Evolutionary conservation across 1,140 invertebrate genomes (phyloP).

Genomic region (Drosophila biarmipes): DNA sequence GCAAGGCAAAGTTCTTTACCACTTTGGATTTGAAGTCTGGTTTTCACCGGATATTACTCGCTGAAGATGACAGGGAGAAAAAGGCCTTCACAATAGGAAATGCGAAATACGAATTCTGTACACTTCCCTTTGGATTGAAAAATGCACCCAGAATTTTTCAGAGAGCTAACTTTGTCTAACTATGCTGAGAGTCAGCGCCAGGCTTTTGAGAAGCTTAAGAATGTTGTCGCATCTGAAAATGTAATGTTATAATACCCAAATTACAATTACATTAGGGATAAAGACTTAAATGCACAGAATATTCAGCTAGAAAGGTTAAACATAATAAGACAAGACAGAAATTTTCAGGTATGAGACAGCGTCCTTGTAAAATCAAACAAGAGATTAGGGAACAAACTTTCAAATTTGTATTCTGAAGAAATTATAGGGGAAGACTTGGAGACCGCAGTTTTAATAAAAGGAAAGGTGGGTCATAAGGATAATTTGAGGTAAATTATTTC

Average conservation of each 20-base stretch:
- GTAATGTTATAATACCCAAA: constrained; percentile 27
- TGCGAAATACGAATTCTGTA: too few relatives aligned
- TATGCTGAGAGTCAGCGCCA: neutral
- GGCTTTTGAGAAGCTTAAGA: neutral
- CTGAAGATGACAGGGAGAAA: too few relatives aligned
- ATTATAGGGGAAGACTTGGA: neutral
- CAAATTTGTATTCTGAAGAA: too few relatives aligned
- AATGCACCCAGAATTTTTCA: too few relatives aligned
- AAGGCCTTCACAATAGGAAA: too few relatives aligned
- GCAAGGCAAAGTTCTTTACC: too few relatives aligned
- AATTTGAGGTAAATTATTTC: neutral
- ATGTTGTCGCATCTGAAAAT: constrained; percentile 2
- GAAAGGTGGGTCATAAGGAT: neutral
- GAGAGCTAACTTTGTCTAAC: too few relatives aligned
- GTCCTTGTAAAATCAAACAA: neutral
- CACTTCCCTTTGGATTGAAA: too few relatives aligned
- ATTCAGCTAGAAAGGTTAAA: neutral
- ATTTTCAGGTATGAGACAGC: neutral
- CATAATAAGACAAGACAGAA: neutral
- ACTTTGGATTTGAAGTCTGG: too few relatives aligned
- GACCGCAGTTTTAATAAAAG: neutral
- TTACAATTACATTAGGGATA: neutral
- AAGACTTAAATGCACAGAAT: neutral
- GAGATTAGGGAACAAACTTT: neutral
- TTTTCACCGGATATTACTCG: too few relatives aligned